phyloP scores from a whole-genome alignment of 2,888 invertebrate genomes.

The Drosophila lutescens region DNA sequence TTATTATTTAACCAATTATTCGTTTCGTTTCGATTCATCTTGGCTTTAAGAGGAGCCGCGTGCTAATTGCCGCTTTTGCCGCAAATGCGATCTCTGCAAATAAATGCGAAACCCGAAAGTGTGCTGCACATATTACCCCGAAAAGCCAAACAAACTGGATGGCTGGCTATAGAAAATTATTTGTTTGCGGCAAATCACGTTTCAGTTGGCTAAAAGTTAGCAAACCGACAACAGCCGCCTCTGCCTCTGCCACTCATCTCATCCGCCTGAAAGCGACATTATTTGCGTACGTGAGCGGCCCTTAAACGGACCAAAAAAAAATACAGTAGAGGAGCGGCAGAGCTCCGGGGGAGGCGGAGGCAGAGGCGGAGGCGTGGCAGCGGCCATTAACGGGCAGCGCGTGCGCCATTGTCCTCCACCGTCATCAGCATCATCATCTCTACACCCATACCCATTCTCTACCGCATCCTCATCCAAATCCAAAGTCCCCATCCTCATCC shows the following conservation, averaged over 20 bases:
- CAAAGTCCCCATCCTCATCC: too few relatives aligned
- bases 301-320: slow-evolving; percentile 28
- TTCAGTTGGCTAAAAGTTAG: slow-evolving; percentile 56
- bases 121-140: slow-evolving; percentile 17
- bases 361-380: slow-evolving; percentile 23
- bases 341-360: too few relatives aligned
- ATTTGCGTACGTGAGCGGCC: slow-evolving; percentile 56
- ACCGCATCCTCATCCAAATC: background rate
- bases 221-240: slow-evolving; percentile 48
- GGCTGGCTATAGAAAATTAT: slow-evolving; percentile 45
- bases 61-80: slow-evolving; percentile 43
- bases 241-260: slow-evolving; percentile 7
- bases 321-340: too few relatives aligned
- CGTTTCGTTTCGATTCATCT: slow-evolving; percentile 22
- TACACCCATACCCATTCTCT: background rate
- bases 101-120: slow-evolving; percentile 27
- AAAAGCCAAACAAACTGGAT: slow-evolving; percentile 14
- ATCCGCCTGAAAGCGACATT: slow-evolving; percentile 55
- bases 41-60: slow-evolving; percentile 12
- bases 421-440: slow-evolving; percentile 5
- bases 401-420: slow-evolving; percentile 49
- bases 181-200: slow-evolving; percentile 63
- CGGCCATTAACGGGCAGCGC: slow-evolving; percentile 56
- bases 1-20: slow-evolving; percentile 24
- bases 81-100: slow-evolving; percentile 40